Conservation (phyloP, 2,797 vertebrate genomes). For the Takifugu rubripes region DNA sequence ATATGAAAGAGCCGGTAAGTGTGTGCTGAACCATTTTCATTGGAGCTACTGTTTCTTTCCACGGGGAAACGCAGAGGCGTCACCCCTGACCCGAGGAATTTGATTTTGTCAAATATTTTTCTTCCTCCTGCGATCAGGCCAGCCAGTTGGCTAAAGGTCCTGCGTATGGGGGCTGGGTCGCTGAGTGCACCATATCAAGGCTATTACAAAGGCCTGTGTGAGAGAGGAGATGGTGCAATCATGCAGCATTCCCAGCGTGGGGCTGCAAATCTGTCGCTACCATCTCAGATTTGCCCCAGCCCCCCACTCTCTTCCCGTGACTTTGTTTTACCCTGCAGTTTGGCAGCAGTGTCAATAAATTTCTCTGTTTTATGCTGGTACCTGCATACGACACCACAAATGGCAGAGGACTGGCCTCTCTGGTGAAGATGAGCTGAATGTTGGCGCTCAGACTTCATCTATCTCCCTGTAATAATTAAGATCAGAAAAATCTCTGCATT, state of each 20-base stretch:
- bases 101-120: slow-evolving; percentile 67
- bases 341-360: slow-evolving; percentile 59
- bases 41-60: too few relatives aligned
- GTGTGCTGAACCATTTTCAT: neutral
- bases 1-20: too few relatives aligned
- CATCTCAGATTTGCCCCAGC: slow-evolving; percentile 28
- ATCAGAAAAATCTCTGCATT: slow-evolving; percentile 45
- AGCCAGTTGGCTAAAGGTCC: slow-evolving; percentile 26
- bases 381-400: slow-evolving; percentile 39
- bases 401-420: slow-evolving; percentile 44
- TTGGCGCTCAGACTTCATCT: slow-evolving; percentile 47
- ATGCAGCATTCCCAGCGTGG: slow-evolving; percentile 47
- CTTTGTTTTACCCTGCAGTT: slow-evolving; percentile 49
- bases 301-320: slow-evolving; percentile 32
- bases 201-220: slow-evolving; percentile 47
- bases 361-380: slow-evolving; percentile 49
- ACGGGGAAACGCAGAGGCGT: slow-evolving; percentile 33
- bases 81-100: slow-evolving; percentile 72
- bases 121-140: slow-evolving; percentile 39
- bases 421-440: slow-evolving; percentile 52
- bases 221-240: slow-evolving; percentile 52
- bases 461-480: slow-evolving; percentile 57
- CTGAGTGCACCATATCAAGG: slow-evolving; percentile 42
- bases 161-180: slow-evolving; percentile 19
- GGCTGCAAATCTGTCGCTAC: slow-evolving; percentile 43